phyloP scores from a whole-genome alignment of 2,113 vertebrate species.

The Cacatua alba region DNA sequence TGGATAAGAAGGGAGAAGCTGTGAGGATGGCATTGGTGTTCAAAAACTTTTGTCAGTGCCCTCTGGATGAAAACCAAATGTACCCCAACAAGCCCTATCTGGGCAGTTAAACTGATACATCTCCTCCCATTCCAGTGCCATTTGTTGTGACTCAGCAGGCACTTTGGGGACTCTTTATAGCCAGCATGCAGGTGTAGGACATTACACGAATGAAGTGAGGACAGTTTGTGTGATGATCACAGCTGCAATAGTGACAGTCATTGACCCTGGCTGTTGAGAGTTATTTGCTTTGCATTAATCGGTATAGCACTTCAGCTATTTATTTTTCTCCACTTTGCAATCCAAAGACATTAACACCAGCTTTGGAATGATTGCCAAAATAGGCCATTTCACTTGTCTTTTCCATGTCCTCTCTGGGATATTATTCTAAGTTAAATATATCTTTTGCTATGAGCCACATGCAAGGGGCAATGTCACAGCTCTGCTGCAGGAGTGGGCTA shows the following conservation, averaged over 20 bases:
- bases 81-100: not conserved
- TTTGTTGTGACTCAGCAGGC: slow-evolving; percentile 37
- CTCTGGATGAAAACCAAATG: slow-evolving; percentile 13
- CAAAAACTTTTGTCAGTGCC: not conserved
- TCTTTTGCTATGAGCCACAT: not conserved
- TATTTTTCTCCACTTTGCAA: slow-evolving; percentile 44
- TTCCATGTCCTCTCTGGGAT: not conserved
- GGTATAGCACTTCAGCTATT: slow-evolving; percentile 43
- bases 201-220: slow-evolving; percentile 36
- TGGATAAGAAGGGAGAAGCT: not conserved
- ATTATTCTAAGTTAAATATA: slow-evolving; percentile 30
- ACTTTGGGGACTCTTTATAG: slow-evolving; percentile 22
- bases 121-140: not conserved
- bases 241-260: slow-evolving; percentile 51
- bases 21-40: not conserved
- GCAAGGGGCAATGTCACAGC: not conserved
- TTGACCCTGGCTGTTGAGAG: slow-evolving; percentile 48
- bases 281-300: slow-evolving; percentile 58
- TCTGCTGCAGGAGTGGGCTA: not conserved
- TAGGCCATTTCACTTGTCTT: slow-evolving; percentile 18
- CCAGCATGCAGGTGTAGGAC: slow-evolving; percentile 37
- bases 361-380: slow-evolving; percentile 40
- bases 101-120: not conserved
- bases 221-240: slow-evolving; percentile 5
- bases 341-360: slow-evolving; percentile 26